phyloP scores from a whole-genome alignment of 2,888 invertebrate species.

The Ectemnius cavifrons region DNA sequence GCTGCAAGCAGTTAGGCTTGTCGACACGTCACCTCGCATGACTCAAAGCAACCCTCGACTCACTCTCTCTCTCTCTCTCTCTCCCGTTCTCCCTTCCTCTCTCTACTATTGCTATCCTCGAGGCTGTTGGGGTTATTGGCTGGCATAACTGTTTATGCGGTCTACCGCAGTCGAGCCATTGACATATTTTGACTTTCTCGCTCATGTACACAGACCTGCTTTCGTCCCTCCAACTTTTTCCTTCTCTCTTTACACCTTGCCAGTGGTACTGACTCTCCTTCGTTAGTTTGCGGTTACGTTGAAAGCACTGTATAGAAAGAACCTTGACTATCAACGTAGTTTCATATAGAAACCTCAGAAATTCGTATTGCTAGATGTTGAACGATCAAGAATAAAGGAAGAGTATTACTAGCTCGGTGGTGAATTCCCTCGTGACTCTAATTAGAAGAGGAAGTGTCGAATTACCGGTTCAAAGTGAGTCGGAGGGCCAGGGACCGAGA shows the following conservation, averaged over 20 bases:
- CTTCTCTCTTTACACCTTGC: slow-evolving; percentile 6
- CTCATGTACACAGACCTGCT: slow-evolving; percentile 32
- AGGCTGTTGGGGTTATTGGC: slow-evolving; percentile 27
- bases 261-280: slow-evolving; percentile 16
- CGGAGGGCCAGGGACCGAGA: neutral
- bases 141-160: slow-evolving; percentile 63
- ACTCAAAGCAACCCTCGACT: slow-evolving; percentile 61
- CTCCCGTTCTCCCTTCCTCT: slow-evolving; percentile 31
- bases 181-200: slow-evolving; percentile 74
- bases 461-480: slow-evolving; percentile 54
- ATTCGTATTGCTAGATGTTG: too few species aligned
- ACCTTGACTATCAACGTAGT: slow-evolving; percentile 31
- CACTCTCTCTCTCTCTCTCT: slow-evolving; percentile 22
- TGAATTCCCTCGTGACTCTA: slow-evolving; percentile 57
- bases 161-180: slow-evolving; percentile 72
- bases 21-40: slow-evolving; percentile 76
- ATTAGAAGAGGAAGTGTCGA: slow-evolving; percentile 64
- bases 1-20: slow-evolving; percentile 57
- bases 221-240: slow-evolving; percentile 7
- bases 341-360: slow-evolving; percentile 24
- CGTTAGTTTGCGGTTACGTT: slow-evolving; percentile 51
- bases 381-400: slow-evolving; percentile 7
- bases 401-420: neutral
- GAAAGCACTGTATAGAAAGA: neutral
- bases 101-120: slow-evolving; percentile 14